Evolutionary conservation across 1,140 invertebrate species (phyloP).

Genomic region (Drosophila repleta): DNA sequence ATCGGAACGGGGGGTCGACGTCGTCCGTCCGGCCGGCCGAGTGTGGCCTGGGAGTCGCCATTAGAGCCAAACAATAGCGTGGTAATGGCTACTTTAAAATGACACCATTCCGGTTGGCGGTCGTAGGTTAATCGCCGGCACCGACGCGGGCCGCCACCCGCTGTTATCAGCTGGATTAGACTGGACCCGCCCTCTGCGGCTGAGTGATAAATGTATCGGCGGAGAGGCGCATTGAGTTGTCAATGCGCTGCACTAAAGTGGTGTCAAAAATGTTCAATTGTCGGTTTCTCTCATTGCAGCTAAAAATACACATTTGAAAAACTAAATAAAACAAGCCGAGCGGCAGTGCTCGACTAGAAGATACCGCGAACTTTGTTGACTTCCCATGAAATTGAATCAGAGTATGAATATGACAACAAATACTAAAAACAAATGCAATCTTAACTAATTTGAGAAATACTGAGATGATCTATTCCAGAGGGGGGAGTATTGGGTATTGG

Average conservation of each 20-base stretch:
- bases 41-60: slow-evolving; percentile 49
- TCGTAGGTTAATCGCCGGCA: slow-evolving; percentile 46
- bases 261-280: slow-evolving; percentile 34
- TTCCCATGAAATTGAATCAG: too few relatives aligned
- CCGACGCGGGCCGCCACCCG: slow-evolving; percentile 57
- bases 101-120: slow-evolving; percentile 54
- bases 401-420: too few relatives aligned
- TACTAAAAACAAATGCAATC: too few relatives aligned
- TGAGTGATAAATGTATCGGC: slow-evolving; percentile 62
- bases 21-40: not conserved
- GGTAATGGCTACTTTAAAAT: slow-evolving; percentile 82
- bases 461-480: too few relatives aligned
- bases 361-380: too few relatives aligned
- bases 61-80: slow-evolving; percentile 74
- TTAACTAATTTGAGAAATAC: too few relatives aligned
- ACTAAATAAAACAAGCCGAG: slow-evolving; percentile 13
- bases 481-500: too few relatives aligned
- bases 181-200: slow-evolving; percentile 12
- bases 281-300: slow-evolving; percentile 25
- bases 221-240: slow-evolving; percentile 66
- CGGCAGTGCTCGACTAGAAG: too few relatives aligned
- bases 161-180: slow-evolving; percentile 59
- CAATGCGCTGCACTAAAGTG: slow-evolving; percentile 40
- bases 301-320: slow-evolving; percentile 28
- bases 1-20: slow-evolving; percentile 22